phyloP scores from a whole-genome alignment of 2,113 vertebrate genomes.

The Aptenodytes forsteri region DNA sequence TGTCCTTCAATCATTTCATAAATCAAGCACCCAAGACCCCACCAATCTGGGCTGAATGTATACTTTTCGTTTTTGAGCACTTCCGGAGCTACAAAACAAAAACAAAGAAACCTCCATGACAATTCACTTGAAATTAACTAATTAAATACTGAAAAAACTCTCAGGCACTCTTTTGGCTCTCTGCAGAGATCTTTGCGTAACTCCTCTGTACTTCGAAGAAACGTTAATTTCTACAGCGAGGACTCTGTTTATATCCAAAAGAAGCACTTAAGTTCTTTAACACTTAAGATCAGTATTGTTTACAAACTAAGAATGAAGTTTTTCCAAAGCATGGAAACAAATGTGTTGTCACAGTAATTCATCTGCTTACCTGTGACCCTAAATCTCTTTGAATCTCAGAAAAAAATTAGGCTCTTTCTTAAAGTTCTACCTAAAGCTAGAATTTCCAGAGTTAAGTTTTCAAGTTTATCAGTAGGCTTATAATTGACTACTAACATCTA shows the following conservation, averaged over 20 bases:
- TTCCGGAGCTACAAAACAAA: slow-evolving; percentile 83
- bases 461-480: not conserved
- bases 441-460: not conserved
- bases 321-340: not conserved
- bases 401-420: not conserved
- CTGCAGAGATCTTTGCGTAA: not conserved
- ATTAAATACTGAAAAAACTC: not conserved
- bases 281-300: not conserved
- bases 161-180: not conserved
- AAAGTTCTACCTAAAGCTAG: not conserved
- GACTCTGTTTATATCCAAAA: not conserved
- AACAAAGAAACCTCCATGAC: not conserved
- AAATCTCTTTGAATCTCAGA: not conserved
- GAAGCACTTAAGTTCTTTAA: not conserved
- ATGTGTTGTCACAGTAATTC: not conserved
- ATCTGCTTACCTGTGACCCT: not conserved
- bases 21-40: slow-evolving; percentile 91
- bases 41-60: slow-evolving; percentile 90
- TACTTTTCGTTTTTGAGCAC: slow-evolving; percentile 90
- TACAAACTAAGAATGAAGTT: not conserved
- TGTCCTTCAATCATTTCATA: slow-evolving; percentile 95
- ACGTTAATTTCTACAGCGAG: not conserved
- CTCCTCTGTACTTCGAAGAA: not conserved
- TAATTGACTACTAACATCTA: not conserved
- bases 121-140: not conserved